These are phyloP conservation scores for Typhlomys cinereus DNA, from an alignment of 2,113 vertebrate species.

Conservation along the genomic window DNA sequence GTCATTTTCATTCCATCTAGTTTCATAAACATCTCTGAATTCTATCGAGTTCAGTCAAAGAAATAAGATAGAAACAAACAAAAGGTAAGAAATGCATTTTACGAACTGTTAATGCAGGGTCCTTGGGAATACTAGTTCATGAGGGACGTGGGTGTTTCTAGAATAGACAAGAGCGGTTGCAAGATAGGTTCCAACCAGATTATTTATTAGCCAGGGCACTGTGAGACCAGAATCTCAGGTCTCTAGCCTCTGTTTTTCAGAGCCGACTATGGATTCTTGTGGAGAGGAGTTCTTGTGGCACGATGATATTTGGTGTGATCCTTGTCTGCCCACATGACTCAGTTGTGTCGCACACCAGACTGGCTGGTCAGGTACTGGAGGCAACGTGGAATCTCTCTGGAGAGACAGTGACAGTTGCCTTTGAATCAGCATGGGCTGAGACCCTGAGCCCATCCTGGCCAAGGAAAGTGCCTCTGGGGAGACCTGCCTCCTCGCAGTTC, in stretches of 20 bases:
- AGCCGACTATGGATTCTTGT: background rate
- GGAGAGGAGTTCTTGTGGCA: background rate
- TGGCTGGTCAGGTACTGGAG: background rate
- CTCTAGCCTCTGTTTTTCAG: background rate
- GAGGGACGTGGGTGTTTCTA: background rate
- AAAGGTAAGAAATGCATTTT: background rate
- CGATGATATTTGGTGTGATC: background rate
- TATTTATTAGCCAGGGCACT: background rate
- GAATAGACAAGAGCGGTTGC: background rate
- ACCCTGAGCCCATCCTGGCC: background rate
- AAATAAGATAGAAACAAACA: background rate
- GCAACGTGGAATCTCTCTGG: background rate
- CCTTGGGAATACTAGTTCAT: background rate
- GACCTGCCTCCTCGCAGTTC: rapidly evolving
- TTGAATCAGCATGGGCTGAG: background rate
- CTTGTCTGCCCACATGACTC: background rate
- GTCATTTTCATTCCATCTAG: background rate
- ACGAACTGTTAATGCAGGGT: background rate
- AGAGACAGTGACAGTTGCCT: background rate
- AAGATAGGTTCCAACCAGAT: background rate
- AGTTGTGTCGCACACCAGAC: no score
- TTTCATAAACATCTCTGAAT: background rate
- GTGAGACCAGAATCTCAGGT: background rate
- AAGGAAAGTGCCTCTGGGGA: background rate
- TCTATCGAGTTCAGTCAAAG: background rate